These are phyloP conservation scores for Asarcornis scutulata DNA, from an alignment of 2,113 vertebrate genomes.

Conservation along the genomic window DNA sequence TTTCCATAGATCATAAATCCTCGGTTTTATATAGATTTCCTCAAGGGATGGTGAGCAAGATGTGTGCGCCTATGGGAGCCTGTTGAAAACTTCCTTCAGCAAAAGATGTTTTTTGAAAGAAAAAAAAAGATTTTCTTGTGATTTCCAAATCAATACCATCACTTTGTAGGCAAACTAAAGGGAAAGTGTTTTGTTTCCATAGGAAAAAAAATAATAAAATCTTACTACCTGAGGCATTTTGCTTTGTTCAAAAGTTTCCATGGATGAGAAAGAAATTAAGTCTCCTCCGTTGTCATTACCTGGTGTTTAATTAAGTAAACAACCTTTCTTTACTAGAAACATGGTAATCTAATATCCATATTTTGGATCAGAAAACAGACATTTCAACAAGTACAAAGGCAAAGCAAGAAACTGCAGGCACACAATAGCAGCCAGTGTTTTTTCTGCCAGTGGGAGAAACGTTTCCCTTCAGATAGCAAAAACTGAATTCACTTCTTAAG, in stretches of 20 bases:
- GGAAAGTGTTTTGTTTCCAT: neutral
- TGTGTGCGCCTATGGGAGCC: neutral
- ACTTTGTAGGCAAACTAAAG: neutral
- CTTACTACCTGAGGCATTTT: neutral
- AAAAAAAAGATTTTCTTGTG: neutral
- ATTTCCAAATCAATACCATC: conserved; percentile 46
- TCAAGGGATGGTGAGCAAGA: conserved; percentile 16
- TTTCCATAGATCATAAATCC: conserved; percentile 33
- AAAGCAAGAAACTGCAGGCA: neutral
- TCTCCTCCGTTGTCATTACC: neutral
- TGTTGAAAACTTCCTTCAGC: conserved; percentile 6
- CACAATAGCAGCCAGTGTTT: neutral
- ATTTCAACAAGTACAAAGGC: neutral
- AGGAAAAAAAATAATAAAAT: neutral
- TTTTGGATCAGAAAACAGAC: neutral
- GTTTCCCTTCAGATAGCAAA: conserved; percentile 24
- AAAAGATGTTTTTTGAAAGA: conserved; percentile 2
- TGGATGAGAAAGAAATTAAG: neutral
- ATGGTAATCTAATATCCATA: neutral
- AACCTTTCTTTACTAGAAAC: neutral
- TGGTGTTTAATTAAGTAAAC: conserved; percentile 8
- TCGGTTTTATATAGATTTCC: conserved; percentile 15
- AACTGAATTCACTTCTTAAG: conserved; percentile 13
- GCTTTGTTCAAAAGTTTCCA: neutral
- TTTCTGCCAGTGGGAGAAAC: neutral